Evolutionary conservation across 2,888 invertebrate genomes (phyloP).

Genomic region (Scelioninae gen. 2): DNA sequence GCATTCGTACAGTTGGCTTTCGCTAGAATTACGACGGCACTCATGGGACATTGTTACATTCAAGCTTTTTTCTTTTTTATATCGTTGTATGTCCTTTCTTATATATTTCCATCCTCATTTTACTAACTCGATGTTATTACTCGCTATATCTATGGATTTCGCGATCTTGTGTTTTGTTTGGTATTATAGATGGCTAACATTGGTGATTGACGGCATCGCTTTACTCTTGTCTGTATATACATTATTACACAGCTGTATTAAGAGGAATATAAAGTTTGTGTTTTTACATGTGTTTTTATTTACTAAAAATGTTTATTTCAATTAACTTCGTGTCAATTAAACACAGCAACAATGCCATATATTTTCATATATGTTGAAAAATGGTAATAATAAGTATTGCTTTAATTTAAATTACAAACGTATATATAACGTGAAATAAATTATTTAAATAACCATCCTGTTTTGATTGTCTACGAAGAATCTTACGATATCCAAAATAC

Average conservation of each 20-base stretch:
- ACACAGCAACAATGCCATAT: too few relatives aligned
- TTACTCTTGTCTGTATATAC: slow-evolving; percentile 53
- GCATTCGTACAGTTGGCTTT: slow-evolving; percentile 70
- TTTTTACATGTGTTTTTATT: slow-evolving; percentile 7
- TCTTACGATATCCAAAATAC: slow-evolving; percentile 11
- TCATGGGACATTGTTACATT: slow-evolving; percentile 64
- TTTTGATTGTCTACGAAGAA: background rate
- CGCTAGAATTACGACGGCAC: slow-evolving; percentile 67
- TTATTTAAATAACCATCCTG: too few relatives aligned
- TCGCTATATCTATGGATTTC: slow-evolving; percentile 57
- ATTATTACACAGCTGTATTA: slow-evolving; percentile 26
- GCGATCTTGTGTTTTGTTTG: slow-evolving; percentile 69
- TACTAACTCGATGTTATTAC: slow-evolving; percentile 63
- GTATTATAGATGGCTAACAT: slow-evolving; percentile 73
- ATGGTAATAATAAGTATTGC: too few relatives aligned
- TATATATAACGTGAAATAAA: too few relatives aligned
- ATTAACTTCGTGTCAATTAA: too few relatives aligned
- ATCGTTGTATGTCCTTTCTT: slow-evolving; percentile 29
- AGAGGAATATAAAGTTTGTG: slow-evolving; percentile 1
- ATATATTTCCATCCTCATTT: slow-evolving; percentile 45
- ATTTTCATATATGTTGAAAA: too few relatives aligned
- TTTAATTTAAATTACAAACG: too few relatives aligned
- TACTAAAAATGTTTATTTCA: background rate
- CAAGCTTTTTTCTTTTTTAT: slow-evolving; percentile 50
- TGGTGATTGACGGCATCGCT: slow-evolving; percentile 65